phyloP scores from a whole-genome alignment of 1,140 invertebrate species.

The Nasonia vitripennis region DNA sequence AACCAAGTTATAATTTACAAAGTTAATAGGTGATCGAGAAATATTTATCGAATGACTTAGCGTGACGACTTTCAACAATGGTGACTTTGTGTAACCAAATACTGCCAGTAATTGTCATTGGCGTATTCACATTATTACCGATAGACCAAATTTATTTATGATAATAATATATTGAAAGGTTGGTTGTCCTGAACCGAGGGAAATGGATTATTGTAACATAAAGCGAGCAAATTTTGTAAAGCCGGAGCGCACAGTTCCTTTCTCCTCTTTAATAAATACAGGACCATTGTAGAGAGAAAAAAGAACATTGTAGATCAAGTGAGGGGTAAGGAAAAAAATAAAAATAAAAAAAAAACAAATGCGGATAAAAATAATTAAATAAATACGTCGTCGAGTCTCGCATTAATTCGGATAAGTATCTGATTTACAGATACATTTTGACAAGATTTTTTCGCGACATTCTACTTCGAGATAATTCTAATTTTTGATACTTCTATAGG shows the following conservation, averaged over 20 bases:
- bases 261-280: constrained; percentile 59
- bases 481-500: constrained; percentile 44
- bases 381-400: constrained; percentile 28
- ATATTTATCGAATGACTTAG: constrained; percentile 3
- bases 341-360: constrained; percentile 55
- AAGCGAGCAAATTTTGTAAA: constrained; percentile 68
- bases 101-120: constrained; percentile 72
- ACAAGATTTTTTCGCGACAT: constrained; percentile 27
- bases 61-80: constrained; percentile 37
- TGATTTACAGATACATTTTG: constrained; percentile 19
- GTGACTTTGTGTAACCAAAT: constrained; percentile 67
- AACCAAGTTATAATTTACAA: background rate
- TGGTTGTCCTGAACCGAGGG: constrained; percentile 69
- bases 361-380: constrained; percentile 32
- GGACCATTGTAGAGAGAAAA: constrained; percentile 57
- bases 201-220: constrained; percentile 72
- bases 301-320: constrained; percentile 52
- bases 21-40: background rate
- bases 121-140: constrained; percentile 75
- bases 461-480: constrained; percentile 38
- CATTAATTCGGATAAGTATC: constrained; percentile 25
- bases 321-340: constrained; percentile 30
- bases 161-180: constrained; percentile 75
- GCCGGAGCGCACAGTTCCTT: constrained; percentile 72
- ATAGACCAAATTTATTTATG: constrained; percentile 77